Evolutionary conservation across 2,888 invertebrate species (phyloP).

Genomic region (Cerastis rubricosa): DNA sequence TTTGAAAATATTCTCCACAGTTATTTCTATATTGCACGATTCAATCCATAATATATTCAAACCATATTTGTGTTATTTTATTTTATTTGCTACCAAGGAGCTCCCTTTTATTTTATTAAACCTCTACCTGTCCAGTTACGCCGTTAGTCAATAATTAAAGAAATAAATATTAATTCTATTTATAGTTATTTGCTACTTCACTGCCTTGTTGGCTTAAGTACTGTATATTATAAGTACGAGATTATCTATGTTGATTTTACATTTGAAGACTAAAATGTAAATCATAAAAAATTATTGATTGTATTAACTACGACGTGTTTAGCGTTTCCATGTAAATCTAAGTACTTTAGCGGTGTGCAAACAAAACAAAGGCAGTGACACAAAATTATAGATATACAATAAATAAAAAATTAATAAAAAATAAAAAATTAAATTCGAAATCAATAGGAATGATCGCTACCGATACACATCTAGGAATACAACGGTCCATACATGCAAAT

Average conservation of each 20-base stretch:
- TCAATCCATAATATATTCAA: background rate
- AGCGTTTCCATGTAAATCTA: conserved; percentile 30
- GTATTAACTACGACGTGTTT: conserved; percentile 2
- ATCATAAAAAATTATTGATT: background rate
- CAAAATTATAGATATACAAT: conserved; percentile 66
- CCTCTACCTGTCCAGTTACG: conserved; percentile 47
- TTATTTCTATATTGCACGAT: background rate
- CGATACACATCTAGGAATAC: conserved; percentile 77
- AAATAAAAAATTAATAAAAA: conserved; percentile 68
- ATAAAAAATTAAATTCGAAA: conserved; percentile 83
- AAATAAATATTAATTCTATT: conserved; percentile 57
- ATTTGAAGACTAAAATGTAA: conserved; percentile 7
- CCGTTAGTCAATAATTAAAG: conserved; percentile 39
- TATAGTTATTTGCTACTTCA: conserved; percentile 47
- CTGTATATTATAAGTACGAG: conserved; percentile 64
- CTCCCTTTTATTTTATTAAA: conserved; percentile 1
- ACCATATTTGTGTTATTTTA: background rate
- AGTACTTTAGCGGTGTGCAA: conserved; percentile 67
- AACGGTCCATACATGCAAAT: conserved; percentile 79
- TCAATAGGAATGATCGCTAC: conserved; percentile 85
- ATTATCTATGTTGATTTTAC: conserved; percentile 6
- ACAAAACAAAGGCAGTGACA: conserved; percentile 73
- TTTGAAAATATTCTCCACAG: background rate
- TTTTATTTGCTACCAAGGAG: background rate
- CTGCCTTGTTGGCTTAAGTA: conserved; percentile 65